Evolutionary conservation across 1,140 invertebrate species (phyloP), one percentile per base, ranked within the genome.

Genomic region (Popillia japonica): DNA sequence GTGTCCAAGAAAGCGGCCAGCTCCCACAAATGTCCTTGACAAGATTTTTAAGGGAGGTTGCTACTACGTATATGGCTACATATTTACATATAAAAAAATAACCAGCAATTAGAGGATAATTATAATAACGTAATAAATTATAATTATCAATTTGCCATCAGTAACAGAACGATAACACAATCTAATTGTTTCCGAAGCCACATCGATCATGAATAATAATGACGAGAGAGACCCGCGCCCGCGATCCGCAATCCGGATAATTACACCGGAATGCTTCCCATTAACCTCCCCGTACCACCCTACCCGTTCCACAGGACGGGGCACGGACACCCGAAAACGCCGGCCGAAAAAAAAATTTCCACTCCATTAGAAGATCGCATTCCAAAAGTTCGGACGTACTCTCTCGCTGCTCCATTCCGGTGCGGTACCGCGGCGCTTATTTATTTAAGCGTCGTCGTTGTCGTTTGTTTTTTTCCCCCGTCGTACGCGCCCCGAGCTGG

Each of bases 151-250:
- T 55, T 55, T 17, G 48, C 48, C 2, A 44, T 44, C 42, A 44
- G 42, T 10, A 44, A 44, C 42, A 44, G 42, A 44, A 9, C 42
- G 42, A 10, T 44, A 44, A 14, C 42, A 14, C 42, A 6, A n/a
- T 7, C 14, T 17, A 14, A 55, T 55, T 17, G 48, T 55, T 55
- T 17, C 48, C 17, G 14, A 6, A 6, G 14, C 48, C 48, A 55
- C 48, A 55, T 55, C 48, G 48, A 55, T 55, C 48, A 55, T 55
- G 48, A 55, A 55, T 55, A 55, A 55, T 55, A 55, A 55, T 17
- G 48, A 14, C 17, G 27, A 55, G 48, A 55, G 48, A 14, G 48
- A 17, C 17, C 48, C 48, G 14, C 48, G 48, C 48, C 14, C n/a
- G 14, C 48, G 48, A 55, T n/a, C 48, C 9, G 48, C 48, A 55